Conservation (phyloP, 1,140 invertebrate genomes). For the Diabrotica virgifera region DNA sequence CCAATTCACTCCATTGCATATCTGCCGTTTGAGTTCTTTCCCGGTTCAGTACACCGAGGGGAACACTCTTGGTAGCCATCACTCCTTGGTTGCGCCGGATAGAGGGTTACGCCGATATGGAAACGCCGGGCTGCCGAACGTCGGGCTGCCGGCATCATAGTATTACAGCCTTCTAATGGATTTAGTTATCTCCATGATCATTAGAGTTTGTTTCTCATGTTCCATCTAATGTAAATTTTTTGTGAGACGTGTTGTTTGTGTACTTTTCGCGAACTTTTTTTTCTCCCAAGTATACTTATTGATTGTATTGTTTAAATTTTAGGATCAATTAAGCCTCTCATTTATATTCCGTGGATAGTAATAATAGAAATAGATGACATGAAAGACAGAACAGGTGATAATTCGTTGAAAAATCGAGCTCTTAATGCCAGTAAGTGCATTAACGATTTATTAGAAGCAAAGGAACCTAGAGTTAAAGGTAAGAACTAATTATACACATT, state of each 20-base stretch:
- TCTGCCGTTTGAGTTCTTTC: no score
- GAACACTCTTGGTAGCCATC: no score
- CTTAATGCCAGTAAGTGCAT: conserved; percentile 30
- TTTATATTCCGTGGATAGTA: conserved; percentile 40
- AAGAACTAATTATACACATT: not conserved
- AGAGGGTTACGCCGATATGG: no score
- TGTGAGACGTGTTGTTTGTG: not conserved
- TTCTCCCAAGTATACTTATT: no score
- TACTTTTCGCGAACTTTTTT: no score
- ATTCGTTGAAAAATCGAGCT: conserved; percentile 22
- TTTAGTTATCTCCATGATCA: not conserved
- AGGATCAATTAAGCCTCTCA: conserved; percentile 24
- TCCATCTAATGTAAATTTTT: not conserved
- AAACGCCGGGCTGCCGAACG: no score
- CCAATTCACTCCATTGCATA: no score
- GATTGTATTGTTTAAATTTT: not conserved
- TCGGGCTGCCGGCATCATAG: no score
- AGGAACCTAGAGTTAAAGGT: conserved; percentile 31
- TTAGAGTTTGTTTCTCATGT: not conserved
- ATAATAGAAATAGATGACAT: conserved; percentile 34
- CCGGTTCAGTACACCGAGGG: no score
- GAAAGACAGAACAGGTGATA: conserved; percentile 24
- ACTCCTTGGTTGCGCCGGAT: no score
- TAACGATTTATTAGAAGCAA: conserved; percentile 22
- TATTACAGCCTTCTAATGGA: no score